Evolutionary conservation across 2,797 vertebrate genomes (phyloP), one percentile per base, ranked within the genome.

Genomic region (Hapalemur alaotrensis): DNA sequence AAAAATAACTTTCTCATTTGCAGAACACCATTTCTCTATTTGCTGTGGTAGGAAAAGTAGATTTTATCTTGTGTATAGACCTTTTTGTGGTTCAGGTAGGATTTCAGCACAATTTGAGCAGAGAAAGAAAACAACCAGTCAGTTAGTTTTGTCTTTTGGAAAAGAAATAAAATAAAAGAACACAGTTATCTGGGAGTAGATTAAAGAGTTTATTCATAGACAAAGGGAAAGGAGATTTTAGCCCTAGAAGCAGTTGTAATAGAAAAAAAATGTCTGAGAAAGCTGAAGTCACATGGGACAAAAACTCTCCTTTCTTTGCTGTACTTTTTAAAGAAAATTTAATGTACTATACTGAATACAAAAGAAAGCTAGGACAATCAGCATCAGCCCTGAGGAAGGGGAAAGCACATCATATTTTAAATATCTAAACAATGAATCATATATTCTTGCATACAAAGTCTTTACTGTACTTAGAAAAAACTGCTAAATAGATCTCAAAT

Each of bases 151-250:
- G 18, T 86, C 54, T 70, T 78, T 95, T 50, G 52, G 38, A 20
- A 90, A 86, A n/a, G 11, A 82, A 89, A 80, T 35, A 80, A 94
- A 91, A 88, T 41, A 43, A 59, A 80, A 61, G 25, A 57, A 92
- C 14, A 87, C 3, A 61, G 28, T 32, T 92, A 22, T 69, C 38
- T 92, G 57, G 22, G 25, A 83, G 15, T 83, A 93, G 13, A 63
- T 75, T 89, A 65, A 70, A 97, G 92, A 92, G 13, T n/a, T 92
- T 69, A 61, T 84, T 91, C 48, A 14, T 73, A 73, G 52, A 17
- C 54, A 95, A 82, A 87, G 13, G 30, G 15, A 69, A 93, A 90
- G 15, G 50, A 38, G 32, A 75, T 88, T 80, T 95, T 59, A 80
- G 50, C 50, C 35, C 59, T 95, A 93, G 57, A 95, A 75, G 17